Evolutionary conservation across 2,888 invertebrate genomes (phyloP), one percentile per base, ranked within the genome.

Genomic region (Alviniconcha strummeri): DNA sequence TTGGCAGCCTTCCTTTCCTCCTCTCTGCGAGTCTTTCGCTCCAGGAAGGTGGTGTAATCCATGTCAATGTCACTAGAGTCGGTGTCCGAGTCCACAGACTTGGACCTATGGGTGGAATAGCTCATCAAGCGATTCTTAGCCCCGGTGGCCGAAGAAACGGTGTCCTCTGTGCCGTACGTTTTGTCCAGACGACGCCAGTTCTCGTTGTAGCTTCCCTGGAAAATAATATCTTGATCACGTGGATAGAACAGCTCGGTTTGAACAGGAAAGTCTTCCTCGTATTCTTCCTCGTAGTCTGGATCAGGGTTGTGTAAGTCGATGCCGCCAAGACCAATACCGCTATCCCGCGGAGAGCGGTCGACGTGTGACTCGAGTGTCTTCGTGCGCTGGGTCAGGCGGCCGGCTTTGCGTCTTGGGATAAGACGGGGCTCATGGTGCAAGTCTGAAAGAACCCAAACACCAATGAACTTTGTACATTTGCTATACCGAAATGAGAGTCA

Each of bases 31-130:
- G 71, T 36, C 64, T 83, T 71, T 5, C 83, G 80, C 76, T 85
- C 81, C 72, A 86, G 76, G 76, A 86, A 86, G 4, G 85, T 84
- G 69, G 85, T 83, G 76, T 86, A 86, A 56, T 86, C 86, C 76
- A 86, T 60, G 54, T 79, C 79, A 1, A 69, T 54, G 55, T 85
- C 86, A 56, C 84, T 84, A 7, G 78, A 69, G 56, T 84, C 84
- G 15, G 82, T 80, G 69, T 84, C 84, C 6, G 82, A 36, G 0
- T n/a, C 36, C 36, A 52, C 77, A n/a, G 19, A 57, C 57, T 60
- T 11, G 54, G 77, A 9, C 80, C 84, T 78, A 11, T 75, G 57
- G 72, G 56, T 83, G 79, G 75, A 17, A 54, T 52, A 4, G n/a
- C 75, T 79, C 69, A 60, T 55, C 60, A 54, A 13, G 69, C 13